Evolutionary conservation across 2,113 vertebrate species (phyloP), one percentile per base, ranked within the genome.

Genomic region (Atractosteus spatula): DNA sequence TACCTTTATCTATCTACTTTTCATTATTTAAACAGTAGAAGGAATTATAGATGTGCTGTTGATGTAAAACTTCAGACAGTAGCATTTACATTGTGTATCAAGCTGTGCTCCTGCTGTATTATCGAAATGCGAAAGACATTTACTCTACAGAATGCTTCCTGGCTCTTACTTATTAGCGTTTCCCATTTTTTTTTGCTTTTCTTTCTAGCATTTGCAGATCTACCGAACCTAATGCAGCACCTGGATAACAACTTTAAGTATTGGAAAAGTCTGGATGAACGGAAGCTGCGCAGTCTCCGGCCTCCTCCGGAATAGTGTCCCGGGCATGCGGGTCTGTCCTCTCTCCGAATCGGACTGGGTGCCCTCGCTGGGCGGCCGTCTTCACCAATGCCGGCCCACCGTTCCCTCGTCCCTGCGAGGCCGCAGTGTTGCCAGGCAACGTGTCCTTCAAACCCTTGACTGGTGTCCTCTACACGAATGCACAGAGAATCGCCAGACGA

Each of bases 181-280:
- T 57, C 7, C n/a, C 41, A 72, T 1, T 3, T 51, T 62, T 75
- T 8, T 76, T 17, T 73, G 17, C 17, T 29, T 62, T 17, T 75
- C 29, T 77, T 56, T 73, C 14, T 70, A 99, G 97, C 92, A 74
- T 99, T 99, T 80, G 94, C 95, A 41, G 94, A 97, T 86, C 92
- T 99, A 75, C 97, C 97, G 3, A 96, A 97, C 83, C 83, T 99
- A 75, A 96, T 98, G 96, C 95, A 96, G 88, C 92, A 99, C 81
- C 89, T 99, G 80, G 95, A 97, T 88, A 95, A 94, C 78, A 99
- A 99, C 89, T 98, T 98, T 82, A 98, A 97, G 76, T 98, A 99
- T 89, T 99, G 97, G 97, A 98, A 98, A 89, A 86, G 90, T 76
- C 85, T 99, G 74, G 96, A 98, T 3, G 95, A 96, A 1, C 89